phyloP scores from a whole-genome alignment of 2,797 vertebrate species.

The Galagoides demidoff region DNA sequence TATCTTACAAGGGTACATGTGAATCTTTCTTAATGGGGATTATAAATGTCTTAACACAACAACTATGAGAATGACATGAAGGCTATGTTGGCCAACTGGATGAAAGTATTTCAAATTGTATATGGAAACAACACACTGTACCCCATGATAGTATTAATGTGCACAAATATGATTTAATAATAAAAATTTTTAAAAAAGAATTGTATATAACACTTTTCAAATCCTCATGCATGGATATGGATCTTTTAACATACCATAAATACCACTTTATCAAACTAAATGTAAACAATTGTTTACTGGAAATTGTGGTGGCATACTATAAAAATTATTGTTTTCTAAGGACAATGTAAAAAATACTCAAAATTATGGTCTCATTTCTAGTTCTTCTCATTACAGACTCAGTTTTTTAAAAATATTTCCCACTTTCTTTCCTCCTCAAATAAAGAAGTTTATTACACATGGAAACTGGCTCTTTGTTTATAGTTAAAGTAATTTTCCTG shows the following conservation, averaged over 20 bases:
- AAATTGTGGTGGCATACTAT: background rate
- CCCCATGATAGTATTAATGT: too few relatives aligned
- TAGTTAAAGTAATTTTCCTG: background rate
- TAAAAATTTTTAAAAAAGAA: background rate
- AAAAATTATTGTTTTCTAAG: background rate
- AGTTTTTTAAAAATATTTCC: background rate
- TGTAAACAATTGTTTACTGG: background rate
- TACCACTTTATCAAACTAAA: background rate
- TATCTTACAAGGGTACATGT: too few relatives aligned
- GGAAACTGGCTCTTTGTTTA: background rate
- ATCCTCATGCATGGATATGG: background rate
- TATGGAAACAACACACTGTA: too few relatives aligned
- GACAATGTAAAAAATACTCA: background rate
- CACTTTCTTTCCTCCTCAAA: background rate
- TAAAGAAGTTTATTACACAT: background rate
- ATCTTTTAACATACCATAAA: background rate
- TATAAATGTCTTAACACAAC: too few relatives aligned
- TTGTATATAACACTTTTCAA: background rate
- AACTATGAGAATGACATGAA: too few relatives aligned
- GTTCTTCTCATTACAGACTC: background rate
- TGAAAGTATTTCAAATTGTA: too few relatives aligned
- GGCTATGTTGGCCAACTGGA: too few relatives aligned
- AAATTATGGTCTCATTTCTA: background rate
- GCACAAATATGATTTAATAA: too few relatives aligned
- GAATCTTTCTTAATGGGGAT: too few relatives aligned